These are phyloP conservation scores for Gerris lacustris DNA, from an alignment of 2,888 invertebrate genomes.

Conservation along the genomic window DNA sequence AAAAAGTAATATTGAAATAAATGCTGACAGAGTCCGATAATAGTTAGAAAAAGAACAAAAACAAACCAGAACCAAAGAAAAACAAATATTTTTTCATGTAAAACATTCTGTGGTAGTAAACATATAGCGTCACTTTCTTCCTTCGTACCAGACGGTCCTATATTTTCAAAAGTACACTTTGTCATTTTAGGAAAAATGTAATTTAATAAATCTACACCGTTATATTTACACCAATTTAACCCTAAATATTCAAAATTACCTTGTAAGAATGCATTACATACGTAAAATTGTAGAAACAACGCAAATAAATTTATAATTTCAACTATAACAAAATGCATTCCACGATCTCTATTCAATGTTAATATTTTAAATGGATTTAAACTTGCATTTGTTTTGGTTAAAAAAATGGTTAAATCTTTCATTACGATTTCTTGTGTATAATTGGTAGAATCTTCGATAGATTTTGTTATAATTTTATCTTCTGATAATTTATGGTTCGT, in stretches of 20 bases:
- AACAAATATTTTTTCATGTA: conserved; percentile 10
- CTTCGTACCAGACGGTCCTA: neutral
- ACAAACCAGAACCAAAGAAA: conserved; percentile 7
- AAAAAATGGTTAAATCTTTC: neutral
- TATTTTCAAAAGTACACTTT: neutral
- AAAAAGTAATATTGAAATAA: neutral
- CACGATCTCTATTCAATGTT: neutral
- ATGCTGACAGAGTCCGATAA: neutral
- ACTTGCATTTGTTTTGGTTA: neutral
- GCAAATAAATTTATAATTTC: neutral
- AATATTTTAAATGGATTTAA: neutral
- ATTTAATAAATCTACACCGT: neutral
- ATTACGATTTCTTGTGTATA: neutral
- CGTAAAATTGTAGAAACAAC: neutral
- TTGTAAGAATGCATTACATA: conserved; percentile 2
- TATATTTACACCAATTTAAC: neutral
- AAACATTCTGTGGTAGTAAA: neutral
- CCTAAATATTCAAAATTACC: neutral
- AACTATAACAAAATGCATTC: neutral
- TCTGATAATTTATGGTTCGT: neutral
- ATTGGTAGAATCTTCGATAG: neutral
- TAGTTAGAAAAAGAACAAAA: neutral
- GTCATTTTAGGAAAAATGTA: conserved; percentile 4
- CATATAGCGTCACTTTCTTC: neutral
- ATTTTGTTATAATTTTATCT: neutral